Evolutionary conservation across 2,888 invertebrate species (phyloP), one percentile per base, ranked within the genome.

Genomic region (Rhamphomyia laevipes): DNA sequence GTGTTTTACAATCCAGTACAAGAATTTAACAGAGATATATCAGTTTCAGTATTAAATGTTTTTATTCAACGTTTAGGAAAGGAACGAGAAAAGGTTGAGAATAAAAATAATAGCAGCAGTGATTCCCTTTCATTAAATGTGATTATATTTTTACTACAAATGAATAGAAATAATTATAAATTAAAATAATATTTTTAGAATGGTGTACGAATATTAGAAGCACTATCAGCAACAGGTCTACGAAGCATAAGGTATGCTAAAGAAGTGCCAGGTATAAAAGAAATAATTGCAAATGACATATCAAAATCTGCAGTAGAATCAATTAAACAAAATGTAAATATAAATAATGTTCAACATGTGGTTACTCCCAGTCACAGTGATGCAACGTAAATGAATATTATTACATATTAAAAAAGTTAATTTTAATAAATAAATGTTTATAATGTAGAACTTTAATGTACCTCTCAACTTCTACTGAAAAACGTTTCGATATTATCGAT

Each of bases 1-100:
- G 94, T 97, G 0, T 99, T 99, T 70, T 99, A 99, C 65, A 99
- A 99, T 72, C 91, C 96, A 1, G 97, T 97, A 1, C 95, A 96
- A 70, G 94, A 99, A 68, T 99, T 99, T 63, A 99, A 99, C 67
- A 77, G 99, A 55, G 99, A 99, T 72, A 73, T 99, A 45, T 88
- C 89, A 63, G 78, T 88, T 58, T 78, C 82, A 6, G 87, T 85
- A 1, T 65, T 90, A 18, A 77, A 75, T 50, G 73, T 81, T n/a
- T 86, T 83, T 62, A 74, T 77, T 9, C 71, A 75, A 57, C 74
- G 78, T 4, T 43, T 66, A 18, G 73, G 69, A 58, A 72, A 63
- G 48, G 63, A 67, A 43, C 60, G 67, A 15, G 56, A 58, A 10
- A 15, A 13, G 4, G 18, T 1, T 5, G 15, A 17, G 11, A 37